Conservation (phyloP, 2,888 invertebrate genomes). For the Aphidoletes aphidimyza region DNA sequence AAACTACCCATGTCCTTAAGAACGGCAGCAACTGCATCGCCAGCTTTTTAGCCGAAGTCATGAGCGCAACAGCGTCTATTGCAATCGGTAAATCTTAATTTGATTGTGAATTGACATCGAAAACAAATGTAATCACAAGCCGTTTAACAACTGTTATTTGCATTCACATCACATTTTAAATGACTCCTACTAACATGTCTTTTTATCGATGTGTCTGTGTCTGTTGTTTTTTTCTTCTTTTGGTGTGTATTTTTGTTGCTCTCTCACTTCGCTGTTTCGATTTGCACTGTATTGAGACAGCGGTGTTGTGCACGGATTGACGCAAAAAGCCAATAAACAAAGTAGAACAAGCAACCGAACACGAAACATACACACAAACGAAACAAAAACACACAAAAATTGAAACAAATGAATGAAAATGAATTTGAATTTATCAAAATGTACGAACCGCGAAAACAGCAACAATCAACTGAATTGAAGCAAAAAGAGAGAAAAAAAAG, state of each 20-base stretch:
- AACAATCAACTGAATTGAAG: background rate
- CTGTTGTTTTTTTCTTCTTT: background rate
- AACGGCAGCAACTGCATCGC: background rate
- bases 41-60: background rate
- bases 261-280: background rate
- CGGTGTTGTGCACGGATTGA: background rate
- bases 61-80: background rate
- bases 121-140: slow-evolving; percentile 52
- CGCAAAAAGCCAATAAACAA: slow-evolving; percentile 36
- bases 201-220: background rate
- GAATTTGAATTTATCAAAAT: slow-evolving; percentile 41
- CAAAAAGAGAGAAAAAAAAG: background rate
- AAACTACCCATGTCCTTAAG: background rate
- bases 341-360: slow-evolving; percentile 32
- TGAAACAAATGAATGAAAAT: slow-evolving; percentile 37
- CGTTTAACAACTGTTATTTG: slow-evolving; percentile 50
- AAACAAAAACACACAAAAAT: no score
- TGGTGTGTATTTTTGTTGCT: background rate
- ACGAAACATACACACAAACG: no score
- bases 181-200: slow-evolving; percentile 36
- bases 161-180: slow-evolving; percentile 28
- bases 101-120: slow-evolving; percentile 48
- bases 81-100: slow-evolving; percentile 47
- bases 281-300: no score
- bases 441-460: no score